Conservation (phyloP, 1,140 invertebrate species). For the Eubasilissa regina region DNA sequence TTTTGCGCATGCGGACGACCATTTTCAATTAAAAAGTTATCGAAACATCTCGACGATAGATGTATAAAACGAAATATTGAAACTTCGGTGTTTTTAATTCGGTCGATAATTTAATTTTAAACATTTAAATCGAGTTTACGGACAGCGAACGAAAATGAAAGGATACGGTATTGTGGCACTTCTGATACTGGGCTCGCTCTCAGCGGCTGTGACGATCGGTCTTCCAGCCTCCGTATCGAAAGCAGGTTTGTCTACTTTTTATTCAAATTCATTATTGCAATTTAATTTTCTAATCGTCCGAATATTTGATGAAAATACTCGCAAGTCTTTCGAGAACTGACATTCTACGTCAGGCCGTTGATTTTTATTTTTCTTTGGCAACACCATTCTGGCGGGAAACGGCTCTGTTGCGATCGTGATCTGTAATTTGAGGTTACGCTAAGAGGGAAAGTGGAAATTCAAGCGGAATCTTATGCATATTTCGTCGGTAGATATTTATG, state of each 20-base stretch:
- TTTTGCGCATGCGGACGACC: slow-evolving; percentile 57
- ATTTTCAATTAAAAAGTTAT: slow-evolving; percentile 10
- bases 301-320: not conserved
- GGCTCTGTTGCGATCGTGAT: not conserved
- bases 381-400: slow-evolving; percentile 23
- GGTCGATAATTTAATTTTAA: slow-evolving; percentile 9
- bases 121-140: slow-evolving; percentile 6
- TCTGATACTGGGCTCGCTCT: slow-evolving; percentile 31
- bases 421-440: slow-evolving; percentile 41
- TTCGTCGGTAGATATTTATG: slow-evolving; percentile 26
- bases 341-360: not conserved
- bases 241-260: slow-evolving; percentile 54
- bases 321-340: not conserved
- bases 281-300: not conserved
- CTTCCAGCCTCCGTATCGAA: slow-evolving; percentile 50
- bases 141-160: slow-evolving; percentile 46
- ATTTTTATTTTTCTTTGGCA: slow-evolving; percentile 7
- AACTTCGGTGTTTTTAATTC: not conserved
- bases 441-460: slow-evolving; percentile 42
- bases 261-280: slow-evolving; percentile 14
- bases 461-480: slow-evolving; percentile 5
- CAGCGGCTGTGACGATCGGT: slow-evolving; percentile 33
- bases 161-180: slow-evolving; percentile 32
- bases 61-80: not conserved
- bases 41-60: slow-evolving; percentile 6